Base-by-base conservation (phyloP, 2,888 invertebrate species). In the Cephonodes hylas region DNA sequence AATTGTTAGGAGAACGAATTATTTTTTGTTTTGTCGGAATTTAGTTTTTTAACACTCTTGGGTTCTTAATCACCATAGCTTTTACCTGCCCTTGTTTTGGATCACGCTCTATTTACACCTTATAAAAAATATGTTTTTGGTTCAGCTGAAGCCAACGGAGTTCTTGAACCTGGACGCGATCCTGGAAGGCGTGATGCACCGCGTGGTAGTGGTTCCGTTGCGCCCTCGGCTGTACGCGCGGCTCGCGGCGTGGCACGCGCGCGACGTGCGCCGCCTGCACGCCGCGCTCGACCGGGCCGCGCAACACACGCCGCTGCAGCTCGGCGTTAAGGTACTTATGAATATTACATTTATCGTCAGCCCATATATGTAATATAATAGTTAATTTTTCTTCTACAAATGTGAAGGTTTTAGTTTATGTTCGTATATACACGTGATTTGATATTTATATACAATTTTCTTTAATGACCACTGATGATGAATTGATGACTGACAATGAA, bases 111-210 rank as follows among this genome's bases (percentile, higher is more conserved):
- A 15, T 2, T 18, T 42, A 7, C 4, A 4, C 7, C 18, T 0
- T 18, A 2, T 20, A 1, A 20, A 8, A 4, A 7, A 18, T 44
- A 13, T 38, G 38, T 1, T 64, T 10, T 4, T 57, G 13, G 75
- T 72, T 2, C 93, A 96, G 93, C 93, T 99, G 63, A 97, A 96
- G 81, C 93, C 96, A 2, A 97, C 97, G 65, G 98, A 99, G 85
- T 98, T 99, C 84, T 93, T 99, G 76, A 99, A 99, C 91, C 93
- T 99, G 83, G 99, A 99, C 83, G 96, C 98, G 61, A 98, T 99
- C 73, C 91, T 99, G 73, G 99, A 99, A 89, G 96, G 96, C 64
- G 98, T 99, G 66, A 96, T 99, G 94, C 98, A 98, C 88, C 95
- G 97, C 71, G 93, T 99, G 72, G 97, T 99, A 25, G 96, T 99